Percentiles rank a stretch among this genome's conserved stretches.
Evolutionary conservation across 2,888 invertebrate species (phyloP).

Genomic region (Thymelicus acteon): DNA sequence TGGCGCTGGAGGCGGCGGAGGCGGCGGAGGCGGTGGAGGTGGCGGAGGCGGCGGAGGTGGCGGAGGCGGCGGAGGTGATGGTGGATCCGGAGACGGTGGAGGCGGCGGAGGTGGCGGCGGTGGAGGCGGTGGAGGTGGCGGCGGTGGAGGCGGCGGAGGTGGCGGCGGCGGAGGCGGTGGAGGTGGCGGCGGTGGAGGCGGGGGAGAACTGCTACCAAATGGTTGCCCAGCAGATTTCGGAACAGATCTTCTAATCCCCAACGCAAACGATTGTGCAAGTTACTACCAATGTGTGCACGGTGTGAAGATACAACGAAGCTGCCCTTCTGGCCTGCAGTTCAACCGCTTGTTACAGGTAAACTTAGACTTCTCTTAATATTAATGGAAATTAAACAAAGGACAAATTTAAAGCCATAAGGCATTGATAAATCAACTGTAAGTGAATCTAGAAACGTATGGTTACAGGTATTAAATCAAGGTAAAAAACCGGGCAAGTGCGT

Average conservation of each 20-base stretch:
- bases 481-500: too few relatives aligned
- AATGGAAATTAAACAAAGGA: too few relatives aligned
- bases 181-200: not conserved
- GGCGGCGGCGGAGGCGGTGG: conserved; percentile 42
- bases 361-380: too few relatives aligned
- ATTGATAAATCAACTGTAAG: too few relatives aligned
- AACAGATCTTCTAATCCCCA: conserved; percentile 50
- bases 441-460: too few relatives aligned
- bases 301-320: conserved; percentile 42
- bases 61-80: conserved; percentile 20
- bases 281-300: conserved; percentile 56
- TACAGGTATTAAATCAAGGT: too few relatives aligned
- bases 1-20: not conserved
- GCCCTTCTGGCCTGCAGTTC: conserved; percentile 49
- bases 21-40: not conserved
- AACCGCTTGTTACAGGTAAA: conserved; percentile 45
- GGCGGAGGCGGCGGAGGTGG: not conserved
- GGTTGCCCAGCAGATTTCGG: conserved; percentile 51
- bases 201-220: conserved; percentile 41
- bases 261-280: conserved; percentile 50
- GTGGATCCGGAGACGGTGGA: not conserved
- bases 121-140: conserved; percentile 42
- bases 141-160: not conserved
- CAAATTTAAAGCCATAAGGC: too few relatives aligned
- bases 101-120: conserved; percentile 38